Evolutionary conservation across 2,113 vertebrate genomes (phyloP).

Genomic region (Dromas ardeola): DNA sequence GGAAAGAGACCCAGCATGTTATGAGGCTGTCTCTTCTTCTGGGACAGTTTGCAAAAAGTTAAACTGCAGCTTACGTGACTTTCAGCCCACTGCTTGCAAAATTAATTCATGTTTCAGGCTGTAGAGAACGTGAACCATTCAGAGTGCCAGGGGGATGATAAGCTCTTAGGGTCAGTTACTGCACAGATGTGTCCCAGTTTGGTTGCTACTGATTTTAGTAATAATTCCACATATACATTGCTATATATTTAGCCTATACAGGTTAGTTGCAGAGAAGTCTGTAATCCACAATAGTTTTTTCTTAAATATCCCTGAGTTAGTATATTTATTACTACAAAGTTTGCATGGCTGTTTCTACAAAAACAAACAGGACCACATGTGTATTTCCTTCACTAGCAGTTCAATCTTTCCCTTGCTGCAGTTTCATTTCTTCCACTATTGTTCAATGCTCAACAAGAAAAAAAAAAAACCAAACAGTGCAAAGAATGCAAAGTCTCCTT

Average conservation of each 20-base stretch:
- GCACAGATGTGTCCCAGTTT: constrained; percentile 17
- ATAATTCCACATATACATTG: neutral
- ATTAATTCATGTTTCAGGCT: constrained; percentile 41
- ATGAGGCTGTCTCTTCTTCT: neutral
- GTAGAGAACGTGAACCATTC: neutral
- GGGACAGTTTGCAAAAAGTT: neutral
- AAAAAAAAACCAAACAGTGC: neutral
- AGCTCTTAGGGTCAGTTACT: constrained; percentile 17
- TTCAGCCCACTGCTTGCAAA: constrained; percentile 27
- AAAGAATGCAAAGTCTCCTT: neutral
- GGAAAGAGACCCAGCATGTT: neutral
- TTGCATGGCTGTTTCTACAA: neutral
- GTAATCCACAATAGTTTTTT: neutral
- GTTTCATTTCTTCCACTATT: constrained; percentile 8
- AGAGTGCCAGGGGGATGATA: constrained; percentile 8
- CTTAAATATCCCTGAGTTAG: neutral
- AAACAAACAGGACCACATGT: neutral
- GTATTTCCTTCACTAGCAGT: neutral
- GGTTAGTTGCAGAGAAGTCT: neutral
- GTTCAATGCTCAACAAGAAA: neutral
- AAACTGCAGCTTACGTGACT: constrained; percentile 10
- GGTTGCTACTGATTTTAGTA: neutral
- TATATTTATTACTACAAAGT: neutral
- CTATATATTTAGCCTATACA: neutral
- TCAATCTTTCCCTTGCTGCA: neutral